Conservation (phyloP, 2,797 vertebrate genomes). For the Silurus lanzhouensis region DNA sequence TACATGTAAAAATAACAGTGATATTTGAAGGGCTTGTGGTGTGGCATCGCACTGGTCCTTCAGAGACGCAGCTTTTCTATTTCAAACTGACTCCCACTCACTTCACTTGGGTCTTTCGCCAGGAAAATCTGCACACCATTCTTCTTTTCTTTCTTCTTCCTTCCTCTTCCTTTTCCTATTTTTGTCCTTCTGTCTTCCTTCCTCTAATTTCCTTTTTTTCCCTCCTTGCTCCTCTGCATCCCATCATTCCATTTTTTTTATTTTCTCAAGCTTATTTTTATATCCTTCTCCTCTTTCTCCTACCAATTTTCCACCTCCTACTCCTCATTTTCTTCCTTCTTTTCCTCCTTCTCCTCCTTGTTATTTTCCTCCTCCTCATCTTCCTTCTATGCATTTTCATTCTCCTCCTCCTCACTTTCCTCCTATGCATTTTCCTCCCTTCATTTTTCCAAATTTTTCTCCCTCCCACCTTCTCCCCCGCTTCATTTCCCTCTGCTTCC, state of each 20-base stretch:
- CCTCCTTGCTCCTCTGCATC: too few species aligned
- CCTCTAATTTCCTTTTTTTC: too few species aligned
- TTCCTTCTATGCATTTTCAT: rapidly evolving
- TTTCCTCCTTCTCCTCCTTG: not conserved
- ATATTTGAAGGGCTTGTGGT: not conserved
- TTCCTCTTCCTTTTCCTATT: too few species aligned
- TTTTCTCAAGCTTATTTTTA: not conserved
- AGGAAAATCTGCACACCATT: too few species aligned
- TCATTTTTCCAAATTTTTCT: not conserved
- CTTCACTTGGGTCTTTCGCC: too few species aligned
- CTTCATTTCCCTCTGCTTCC: not conserved
- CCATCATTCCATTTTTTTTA: too few species aligned
- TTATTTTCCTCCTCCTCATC: not conserved
- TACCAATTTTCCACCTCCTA: not conserved
- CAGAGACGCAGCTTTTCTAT: not conserved
- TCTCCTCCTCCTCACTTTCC: too few species aligned
- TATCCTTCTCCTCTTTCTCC: not conserved
- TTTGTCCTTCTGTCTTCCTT: too few species aligned
- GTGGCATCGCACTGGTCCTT: not conserved
- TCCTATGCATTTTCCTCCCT: too few species aligned
- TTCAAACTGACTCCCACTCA: not conserved
- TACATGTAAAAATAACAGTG: not conserved
- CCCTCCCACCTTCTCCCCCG: not conserved
- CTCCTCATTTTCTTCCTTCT: not conserved
- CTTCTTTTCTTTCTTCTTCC: too few species aligned